Conservation (phyloP, 2,888 invertebrate species). For the Hydrotaea diabolus region DNA sequence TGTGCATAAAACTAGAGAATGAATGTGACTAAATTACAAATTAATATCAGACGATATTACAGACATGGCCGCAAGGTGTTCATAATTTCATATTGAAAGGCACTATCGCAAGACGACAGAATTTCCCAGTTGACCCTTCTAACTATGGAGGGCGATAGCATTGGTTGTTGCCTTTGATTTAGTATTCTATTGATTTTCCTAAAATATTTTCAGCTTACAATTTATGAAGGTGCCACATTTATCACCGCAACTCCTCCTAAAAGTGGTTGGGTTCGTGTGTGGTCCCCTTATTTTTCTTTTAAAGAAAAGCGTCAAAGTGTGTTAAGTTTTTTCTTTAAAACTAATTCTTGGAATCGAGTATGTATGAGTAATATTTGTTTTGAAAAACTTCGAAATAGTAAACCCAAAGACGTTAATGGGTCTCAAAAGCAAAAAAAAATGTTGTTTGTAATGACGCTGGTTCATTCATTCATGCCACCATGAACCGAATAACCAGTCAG, state of each 20-base stretch:
- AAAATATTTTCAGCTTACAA: neutral
- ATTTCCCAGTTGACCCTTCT: neutral
- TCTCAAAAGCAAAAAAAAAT: neutral
- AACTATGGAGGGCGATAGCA: neutral
- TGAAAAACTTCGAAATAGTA: neutral
- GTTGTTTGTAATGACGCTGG: no score
- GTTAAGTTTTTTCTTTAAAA: slow-evolving; percentile 13
- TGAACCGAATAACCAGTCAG: neutral
- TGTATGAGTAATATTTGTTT: neutral
- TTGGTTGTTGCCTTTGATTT: neutral
- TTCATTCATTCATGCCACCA: neutral
- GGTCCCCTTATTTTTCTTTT: neutral
- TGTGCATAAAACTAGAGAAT: neutral
- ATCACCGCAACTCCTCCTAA: slow-evolving; percentile 6
- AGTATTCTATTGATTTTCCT: neutral
- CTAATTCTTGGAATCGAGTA: slow-evolving; percentile 15
- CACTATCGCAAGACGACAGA: neutral
- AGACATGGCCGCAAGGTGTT: neutral
- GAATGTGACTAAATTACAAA: slow-evolving; percentile 29
- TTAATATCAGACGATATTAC: neutral
- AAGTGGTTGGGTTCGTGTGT: neutral
- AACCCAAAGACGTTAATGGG: neutral
- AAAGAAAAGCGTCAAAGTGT: neutral
- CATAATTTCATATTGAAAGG: no score
- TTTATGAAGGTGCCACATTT: slow-evolving; percentile 26